phyloP scores from a whole-genome alignment of 2,113 vertebrate genomes.

The Istiophorus platypterus region DNA sequence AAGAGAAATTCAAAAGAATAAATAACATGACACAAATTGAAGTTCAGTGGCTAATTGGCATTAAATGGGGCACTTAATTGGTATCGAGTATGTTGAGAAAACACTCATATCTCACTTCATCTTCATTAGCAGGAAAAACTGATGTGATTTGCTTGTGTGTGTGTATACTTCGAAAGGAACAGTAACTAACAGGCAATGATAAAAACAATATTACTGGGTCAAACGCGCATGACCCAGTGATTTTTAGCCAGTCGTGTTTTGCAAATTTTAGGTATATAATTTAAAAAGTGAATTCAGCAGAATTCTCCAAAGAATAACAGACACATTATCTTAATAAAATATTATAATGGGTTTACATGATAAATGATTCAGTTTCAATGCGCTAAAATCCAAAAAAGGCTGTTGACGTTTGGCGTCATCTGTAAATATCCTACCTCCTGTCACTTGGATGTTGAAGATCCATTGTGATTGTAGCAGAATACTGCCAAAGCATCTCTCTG shows the following conservation, averaged over 20 bases:
- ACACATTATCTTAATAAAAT: background rate
- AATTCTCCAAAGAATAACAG: background rate
- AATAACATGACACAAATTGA: slow-evolving; percentile 81
- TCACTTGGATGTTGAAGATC: too few relatives aligned
- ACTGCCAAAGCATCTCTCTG: too few relatives aligned
- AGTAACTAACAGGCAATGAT: slow-evolving; percentile 28
- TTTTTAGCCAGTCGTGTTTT: background rate
- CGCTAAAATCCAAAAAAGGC: background rate
- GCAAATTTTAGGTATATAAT: background rate
- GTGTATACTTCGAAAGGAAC: background rate
- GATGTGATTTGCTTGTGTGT: slow-evolving; percentile 70
- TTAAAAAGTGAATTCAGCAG: background rate
- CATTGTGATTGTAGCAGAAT: too few relatives aligned
- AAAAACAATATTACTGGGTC: slow-evolving; percentile 20
- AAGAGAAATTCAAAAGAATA: slow-evolving; percentile 74
- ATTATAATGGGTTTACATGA: background rate
- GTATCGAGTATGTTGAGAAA: slow-evolving; percentile 78
- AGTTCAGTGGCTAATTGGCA: slow-evolving; percentile 83
- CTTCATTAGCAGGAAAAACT: slow-evolving; percentile 81
- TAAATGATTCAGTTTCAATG: background rate
- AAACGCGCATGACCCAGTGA: background rate
- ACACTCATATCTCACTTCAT: slow-evolving; percentile 84
- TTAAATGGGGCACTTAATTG: slow-evolving; percentile 84
- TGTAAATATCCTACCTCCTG: too few relatives aligned
- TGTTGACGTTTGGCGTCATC: too few relatives aligned